These are phyloP conservation scores for Spea multiplicata DNA, from an alignment of 2,113 vertebrate species.

Conservation along the genomic window DNA sequence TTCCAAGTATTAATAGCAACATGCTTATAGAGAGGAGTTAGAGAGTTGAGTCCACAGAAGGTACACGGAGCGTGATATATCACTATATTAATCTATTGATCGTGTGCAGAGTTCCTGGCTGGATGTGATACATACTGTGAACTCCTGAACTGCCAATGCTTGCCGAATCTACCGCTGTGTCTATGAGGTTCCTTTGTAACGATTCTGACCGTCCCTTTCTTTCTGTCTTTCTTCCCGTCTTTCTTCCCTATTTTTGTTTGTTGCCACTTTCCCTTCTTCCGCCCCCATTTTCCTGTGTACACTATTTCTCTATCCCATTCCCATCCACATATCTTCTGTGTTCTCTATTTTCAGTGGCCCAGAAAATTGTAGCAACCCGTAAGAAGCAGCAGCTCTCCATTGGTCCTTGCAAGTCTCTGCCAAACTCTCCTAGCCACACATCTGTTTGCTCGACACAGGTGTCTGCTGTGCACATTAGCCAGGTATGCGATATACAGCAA, in stretches of 20 bases:
- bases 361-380: slow-evolving; percentile 92
- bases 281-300: background rate
- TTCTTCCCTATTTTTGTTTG: background rate
- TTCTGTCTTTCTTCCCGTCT: background rate
- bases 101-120: too few relatives aligned
- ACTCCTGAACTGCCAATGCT: too few relatives aligned
- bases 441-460: slow-evolving; percentile 84
- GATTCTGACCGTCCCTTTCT: too few relatives aligned
- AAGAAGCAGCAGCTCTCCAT: slow-evolving; percentile 98
- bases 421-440: slow-evolving; percentile 94
- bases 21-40: too few relatives aligned
- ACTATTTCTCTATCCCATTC: background rate
- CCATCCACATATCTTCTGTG: background rate
- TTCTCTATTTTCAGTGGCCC: slow-evolving; percentile 75
- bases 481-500: slow-evolving; percentile 67
- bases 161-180: too few relatives aligned
- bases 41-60: too few relatives aligned
- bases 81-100: too few relatives aligned
- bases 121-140: too few relatives aligned
- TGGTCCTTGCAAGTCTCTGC: slow-evolving; percentile 95
- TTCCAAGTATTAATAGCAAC: too few relatives aligned
- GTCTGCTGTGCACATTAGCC: slow-evolving; percentile 82
- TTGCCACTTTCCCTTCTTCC: background rate
- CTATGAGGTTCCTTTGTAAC: too few relatives aligned
- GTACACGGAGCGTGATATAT: too few relatives aligned